These are phyloP conservation scores for Pseudococcus longispinus DNA, from an alignment of 2,888 invertebrate species.

Conservation along the genomic window DNA sequence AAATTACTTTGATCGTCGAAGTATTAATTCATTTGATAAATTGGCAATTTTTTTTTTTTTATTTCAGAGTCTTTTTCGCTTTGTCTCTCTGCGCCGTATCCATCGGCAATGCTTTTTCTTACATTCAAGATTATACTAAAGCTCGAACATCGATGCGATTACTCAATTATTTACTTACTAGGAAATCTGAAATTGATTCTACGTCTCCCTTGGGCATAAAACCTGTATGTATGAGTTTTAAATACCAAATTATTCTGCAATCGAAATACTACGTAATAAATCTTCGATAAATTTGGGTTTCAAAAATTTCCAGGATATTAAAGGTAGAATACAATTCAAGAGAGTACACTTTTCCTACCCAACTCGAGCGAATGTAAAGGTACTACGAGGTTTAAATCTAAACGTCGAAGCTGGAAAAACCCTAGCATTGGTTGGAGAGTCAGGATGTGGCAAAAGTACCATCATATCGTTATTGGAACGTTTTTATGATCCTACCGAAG, in stretches of 20 bases:
- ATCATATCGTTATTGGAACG: conserved; percentile 72
- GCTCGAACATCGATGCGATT: conserved; percentile 63
- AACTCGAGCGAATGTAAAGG: conserved; percentile 74
- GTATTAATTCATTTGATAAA: not conserved
- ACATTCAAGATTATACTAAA: conserved; percentile 64
- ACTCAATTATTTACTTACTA: conserved; percentile 62
- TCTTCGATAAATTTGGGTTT: not conserved
- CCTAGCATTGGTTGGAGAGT: conserved; percentile 76
- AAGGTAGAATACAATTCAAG: conserved; percentile 75
- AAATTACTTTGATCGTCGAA: not conserved
- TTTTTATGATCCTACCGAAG: conserved; percentile 77
- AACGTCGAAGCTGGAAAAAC: conserved; percentile 76
- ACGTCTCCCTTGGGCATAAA: conserved; percentile 63
- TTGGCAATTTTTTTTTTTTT: not conserved
- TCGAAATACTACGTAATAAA: not conserved
- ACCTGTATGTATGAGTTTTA: conserved; percentile 59
- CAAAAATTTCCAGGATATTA: conserved; percentile 58
- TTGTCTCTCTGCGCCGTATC: conserved; percentile 66
- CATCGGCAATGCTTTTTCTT: conserved; percentile 63
- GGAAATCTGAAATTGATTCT: conserved; percentile 65
- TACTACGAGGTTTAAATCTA: conserved; percentile 72
- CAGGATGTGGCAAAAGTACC: conserved; percentile 82
- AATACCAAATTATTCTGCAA: not conserved
- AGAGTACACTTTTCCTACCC: conserved; percentile 83
- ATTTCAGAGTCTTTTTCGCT: conserved; percentile 66